Percentiles rank a stretch among this genome's conserved stretches.
Conservation (phyloP, 2,113 vertebrate genomes). For the Cyrtonyx montezumae region DNA sequence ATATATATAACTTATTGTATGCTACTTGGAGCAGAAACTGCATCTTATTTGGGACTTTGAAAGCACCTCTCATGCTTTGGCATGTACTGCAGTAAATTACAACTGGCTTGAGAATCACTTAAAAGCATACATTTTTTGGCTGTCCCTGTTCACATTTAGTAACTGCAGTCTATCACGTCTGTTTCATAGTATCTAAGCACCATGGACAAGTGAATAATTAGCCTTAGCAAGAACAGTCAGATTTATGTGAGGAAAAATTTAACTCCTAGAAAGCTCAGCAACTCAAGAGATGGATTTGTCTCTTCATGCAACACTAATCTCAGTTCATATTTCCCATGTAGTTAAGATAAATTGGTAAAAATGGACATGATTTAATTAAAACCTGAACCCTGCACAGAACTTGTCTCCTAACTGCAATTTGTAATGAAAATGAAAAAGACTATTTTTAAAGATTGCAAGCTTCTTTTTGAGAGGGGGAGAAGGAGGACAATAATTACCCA, state of each 20-base stretch:
- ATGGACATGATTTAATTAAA: constrained; percentile 58
- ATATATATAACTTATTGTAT: background rate
- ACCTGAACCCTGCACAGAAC: constrained; percentile 21
- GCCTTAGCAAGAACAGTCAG: constrained; percentile 51
- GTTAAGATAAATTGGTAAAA: constrained; percentile 62
- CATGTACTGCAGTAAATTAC: constrained; percentile 11
- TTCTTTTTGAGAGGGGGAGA: background rate
- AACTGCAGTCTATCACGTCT: constrained; percentile 54
- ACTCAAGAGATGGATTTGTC: constrained; percentile 33
- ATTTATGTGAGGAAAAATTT: constrained; percentile 57
- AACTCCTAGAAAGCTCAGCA: constrained; percentile 63
- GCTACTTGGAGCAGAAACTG: background rate
- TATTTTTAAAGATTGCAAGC: constrained; percentile 19
- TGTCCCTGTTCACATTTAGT: constrained; percentile 24
- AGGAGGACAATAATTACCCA: background rate
- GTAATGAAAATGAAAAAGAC: constrained; percentile 49
- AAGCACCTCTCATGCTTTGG: background rate
- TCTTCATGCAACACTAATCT: constrained; percentile 60
- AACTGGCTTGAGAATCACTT: constrained; percentile 6
- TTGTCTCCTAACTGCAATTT: constrained; percentile 36
- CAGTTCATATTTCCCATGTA: constrained; percentile 56
- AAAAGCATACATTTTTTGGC: constrained; percentile 37
- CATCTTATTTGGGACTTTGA: background rate
- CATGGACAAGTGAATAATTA: constrained; percentile 56
- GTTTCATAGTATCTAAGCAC: constrained; percentile 43